These are phyloP conservation scores for Thaleichthys pacificus DNA, from an alignment of 2,797 vertebrate species.

Conservation along the genomic window DNA sequence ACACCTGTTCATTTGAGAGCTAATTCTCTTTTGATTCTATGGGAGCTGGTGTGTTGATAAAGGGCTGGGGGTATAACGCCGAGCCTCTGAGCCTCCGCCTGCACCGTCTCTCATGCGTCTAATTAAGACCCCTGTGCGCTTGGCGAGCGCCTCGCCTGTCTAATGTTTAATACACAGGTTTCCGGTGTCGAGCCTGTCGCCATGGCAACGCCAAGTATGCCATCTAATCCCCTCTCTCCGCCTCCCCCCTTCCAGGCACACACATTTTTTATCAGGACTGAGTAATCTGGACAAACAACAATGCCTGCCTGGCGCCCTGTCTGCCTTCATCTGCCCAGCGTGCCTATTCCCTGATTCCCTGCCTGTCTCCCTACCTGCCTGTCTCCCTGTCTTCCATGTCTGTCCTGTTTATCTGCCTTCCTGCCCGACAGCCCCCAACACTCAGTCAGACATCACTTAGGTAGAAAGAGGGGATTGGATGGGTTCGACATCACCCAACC, in stretches of 20 bases:
- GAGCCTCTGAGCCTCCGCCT: conserved; percentile 36
- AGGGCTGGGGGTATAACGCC: conserved; percentile 43
- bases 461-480: too few relatives aligned
- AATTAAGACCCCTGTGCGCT: conserved; percentile 73
- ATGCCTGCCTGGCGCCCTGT: conserved; percentile 3
- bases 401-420: too few relatives aligned
- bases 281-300: conserved; percentile 70
- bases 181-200: conserved; percentile 71
- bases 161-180: conserved; percentile 80
- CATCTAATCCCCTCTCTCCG: conserved; percentile 42
- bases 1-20: conserved; percentile 66
- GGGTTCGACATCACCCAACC: too few relatives aligned
- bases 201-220: conserved; percentile 75
- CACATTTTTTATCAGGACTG: conserved; percentile 56
- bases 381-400: too few relatives aligned
- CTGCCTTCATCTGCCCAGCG: too few relatives aligned
- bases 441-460: too few relatives aligned
- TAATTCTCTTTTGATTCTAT: conserved; percentile 70
- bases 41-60: conserved; percentile 60
- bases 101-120: conserved; percentile 54
- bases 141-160: conserved; percentile 39
- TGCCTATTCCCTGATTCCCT: too few relatives aligned
- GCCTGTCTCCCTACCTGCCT: too few relatives aligned
- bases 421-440: too few relatives aligned
- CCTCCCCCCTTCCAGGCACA: too few relatives aligned